Base-by-base conservation (phyloP, 2,888 invertebrate species). In the Hyalella azteca region DNA sequence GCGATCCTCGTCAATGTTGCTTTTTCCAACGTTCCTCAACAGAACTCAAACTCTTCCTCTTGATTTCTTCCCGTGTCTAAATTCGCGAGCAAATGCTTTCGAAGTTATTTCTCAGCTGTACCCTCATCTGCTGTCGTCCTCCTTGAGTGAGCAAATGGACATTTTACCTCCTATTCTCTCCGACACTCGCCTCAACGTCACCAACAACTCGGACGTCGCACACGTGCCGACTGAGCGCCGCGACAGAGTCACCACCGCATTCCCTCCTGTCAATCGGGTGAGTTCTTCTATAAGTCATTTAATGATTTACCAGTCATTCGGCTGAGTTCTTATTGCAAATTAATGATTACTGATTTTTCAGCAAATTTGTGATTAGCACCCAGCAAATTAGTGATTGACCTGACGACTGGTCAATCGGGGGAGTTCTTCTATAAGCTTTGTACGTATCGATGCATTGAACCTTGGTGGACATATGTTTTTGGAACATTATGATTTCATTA, bases 21-120 rank as follows among this genome's bases (percentile, higher is more conserved):
- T 93, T 86, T 89, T 96, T 81, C 96, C 95, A 0, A 96, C 95
- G 0, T 96, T 92, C 86, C 78, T 85, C n/a, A 81, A 79, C 32
- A 60, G 80, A 29, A 78, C 79, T 13, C 81, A 82, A 45, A 75
- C 54, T 15, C 73, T 81, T 13, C 83, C 83, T 3, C 78, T 78
- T 19, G 83, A 83, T 22, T 75, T 81, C 22, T 9, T 82, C 41
- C 78, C 81, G 5, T 80, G 80, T 73, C 77, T 84, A 9, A 78
- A 81, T 13, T 80, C 82, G 1, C 78, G 79, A 39, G 82, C 80
- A 39, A 84, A 84, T 45, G 83, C 81, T n/a, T 84, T 81, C 50
- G 84, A 84, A 77, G 79, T 84, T 48, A 80, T 84, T 26, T 82
- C 82, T 7, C 84, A 81, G 13, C 78, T 84, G 80, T 84, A 84